Base-by-base conservation (phyloP, 2,888 invertebrate genomes). In the Julus scanicus region DNA sequence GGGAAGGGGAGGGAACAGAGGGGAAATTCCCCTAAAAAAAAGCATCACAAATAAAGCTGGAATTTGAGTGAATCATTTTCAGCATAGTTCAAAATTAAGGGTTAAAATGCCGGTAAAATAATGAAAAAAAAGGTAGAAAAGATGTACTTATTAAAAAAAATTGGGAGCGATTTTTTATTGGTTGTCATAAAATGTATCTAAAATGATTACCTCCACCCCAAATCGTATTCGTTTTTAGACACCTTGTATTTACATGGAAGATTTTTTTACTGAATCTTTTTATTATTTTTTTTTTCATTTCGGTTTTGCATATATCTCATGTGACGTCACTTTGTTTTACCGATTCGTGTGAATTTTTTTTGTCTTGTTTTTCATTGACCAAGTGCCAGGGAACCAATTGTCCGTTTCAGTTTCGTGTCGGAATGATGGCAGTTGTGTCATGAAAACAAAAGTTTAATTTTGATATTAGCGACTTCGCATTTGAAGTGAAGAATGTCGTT, bases 71-170 rank as follows among this genome's bases (percentile, higher is more conserved):
- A 71, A 71, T 29, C 29, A 1, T n/a, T 71, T 71, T 71, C 71
- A 71, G 71, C 71, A 29, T 71, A 71, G 71, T 71, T 63, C n/a
- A 71, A 71, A 71, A 71, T n/a, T n/a, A n/a, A 29, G 71, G 71
- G 29, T 71, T 63, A 0, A 49, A n/a, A 63, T 20, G 63, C 4
- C 71, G 71, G 29, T 29, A 29, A 71, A 71, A 71, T n/a, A 53
- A 13, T 5, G 15, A 63, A 20, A 20, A 63, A 63, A 71, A 29
- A 13, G 17, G 57, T 17, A 57, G 15, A 57, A 15, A 15, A 49
- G 17, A 13, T 71, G 71, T 71, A 71, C 71, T 71, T 71, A 71
- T 49, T n/a, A n/a, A n/a, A 71, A 71, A 53, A 57, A 71, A 71
- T 71, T 71, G 71, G 29, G 71, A 29, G 29, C 11, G 71, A 29